Conservation (phyloP, 2,888 invertebrate genomes). For the Rhogogaster chlorosoma region DNA sequence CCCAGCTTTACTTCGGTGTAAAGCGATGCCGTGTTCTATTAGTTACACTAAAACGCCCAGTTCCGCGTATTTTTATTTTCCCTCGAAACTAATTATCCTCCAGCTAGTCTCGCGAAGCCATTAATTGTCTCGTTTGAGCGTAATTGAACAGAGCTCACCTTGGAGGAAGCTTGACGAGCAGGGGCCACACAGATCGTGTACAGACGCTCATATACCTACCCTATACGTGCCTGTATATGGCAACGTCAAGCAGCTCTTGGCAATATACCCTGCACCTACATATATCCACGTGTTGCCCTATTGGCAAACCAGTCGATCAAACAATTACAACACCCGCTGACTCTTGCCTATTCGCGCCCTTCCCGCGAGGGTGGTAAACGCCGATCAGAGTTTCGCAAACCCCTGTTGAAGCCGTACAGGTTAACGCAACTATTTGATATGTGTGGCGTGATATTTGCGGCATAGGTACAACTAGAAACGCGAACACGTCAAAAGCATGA, state of each 20-base stretch:
- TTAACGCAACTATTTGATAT: constrained; percentile 38
- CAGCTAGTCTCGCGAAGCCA: background rate
- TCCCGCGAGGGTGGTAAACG: constrained; percentile 1
- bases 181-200: constrained; percentile 9
- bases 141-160: constrained; percentile 35
- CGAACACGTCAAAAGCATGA: constrained; percentile 36
- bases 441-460: constrained; percentile 39
- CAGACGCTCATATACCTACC: background rate
- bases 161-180: constrained; percentile 6
- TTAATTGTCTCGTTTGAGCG: constrained; percentile 41
- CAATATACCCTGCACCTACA: constrained; percentile 2
- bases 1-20: background rate
- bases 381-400: constrained; percentile 14
- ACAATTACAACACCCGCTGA: constrained; percentile 38
- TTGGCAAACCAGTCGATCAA: constrained; percentile 41
- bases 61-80: background rate
- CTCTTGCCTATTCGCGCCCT: constrained; percentile 30
- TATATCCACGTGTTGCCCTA: constrained; percentile 35
- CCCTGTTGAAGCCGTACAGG: constrained; percentile 24
- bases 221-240: background rate
- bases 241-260: constrained; percentile 9
- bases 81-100: constrained; percentile 29
- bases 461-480: constrained; percentile 19
- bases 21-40: background rate
- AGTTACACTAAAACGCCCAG: background rate